These are phyloP conservation scores for Rhea americana DNA, from an alignment of 2,113 vertebrate genomes.

Conservation along the genomic window DNA sequence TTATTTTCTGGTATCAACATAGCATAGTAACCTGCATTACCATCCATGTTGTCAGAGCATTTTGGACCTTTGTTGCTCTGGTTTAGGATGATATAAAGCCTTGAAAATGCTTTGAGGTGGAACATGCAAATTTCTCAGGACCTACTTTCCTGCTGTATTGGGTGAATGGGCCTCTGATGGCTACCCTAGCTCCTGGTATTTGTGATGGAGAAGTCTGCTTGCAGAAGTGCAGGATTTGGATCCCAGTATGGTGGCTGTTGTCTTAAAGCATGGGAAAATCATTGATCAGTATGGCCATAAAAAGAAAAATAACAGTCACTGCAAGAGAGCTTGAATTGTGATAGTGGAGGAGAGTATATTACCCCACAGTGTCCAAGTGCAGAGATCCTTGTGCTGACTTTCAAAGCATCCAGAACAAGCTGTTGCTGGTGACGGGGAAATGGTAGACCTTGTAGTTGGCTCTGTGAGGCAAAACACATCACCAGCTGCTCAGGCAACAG, in stretches of 20 bases:
- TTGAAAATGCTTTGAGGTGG: not conserved
- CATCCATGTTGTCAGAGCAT: not conserved
- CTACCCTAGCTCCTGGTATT: not conserved
- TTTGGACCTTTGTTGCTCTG: rapidly evolving
- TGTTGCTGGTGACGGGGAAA: not conserved
- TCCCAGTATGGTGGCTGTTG: not conserved
- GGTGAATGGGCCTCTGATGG: not conserved
- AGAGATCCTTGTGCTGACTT: not conserved
- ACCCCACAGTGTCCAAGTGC: too few species aligned
- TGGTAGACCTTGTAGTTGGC: too few species aligned
- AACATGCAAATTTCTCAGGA: not conserved
- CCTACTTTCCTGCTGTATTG: not conserved
- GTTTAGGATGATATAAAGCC: not conserved
- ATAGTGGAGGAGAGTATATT: too few species aligned
- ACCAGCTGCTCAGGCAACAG: not conserved
- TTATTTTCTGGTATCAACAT: not conserved
- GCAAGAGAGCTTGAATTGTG: too few species aligned
- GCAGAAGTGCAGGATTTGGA: not conserved
- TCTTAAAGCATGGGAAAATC: not conserved
- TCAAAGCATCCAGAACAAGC: not conserved
- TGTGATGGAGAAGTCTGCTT: not conserved
- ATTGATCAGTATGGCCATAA: too few species aligned
- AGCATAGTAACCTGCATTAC: not conserved
- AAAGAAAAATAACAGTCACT: too few species aligned
- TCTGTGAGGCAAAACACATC: too few species aligned